phyloP scores from a whole-genome alignment of 1,140 invertebrate genomes.

The Ladona fulva region DNA sequence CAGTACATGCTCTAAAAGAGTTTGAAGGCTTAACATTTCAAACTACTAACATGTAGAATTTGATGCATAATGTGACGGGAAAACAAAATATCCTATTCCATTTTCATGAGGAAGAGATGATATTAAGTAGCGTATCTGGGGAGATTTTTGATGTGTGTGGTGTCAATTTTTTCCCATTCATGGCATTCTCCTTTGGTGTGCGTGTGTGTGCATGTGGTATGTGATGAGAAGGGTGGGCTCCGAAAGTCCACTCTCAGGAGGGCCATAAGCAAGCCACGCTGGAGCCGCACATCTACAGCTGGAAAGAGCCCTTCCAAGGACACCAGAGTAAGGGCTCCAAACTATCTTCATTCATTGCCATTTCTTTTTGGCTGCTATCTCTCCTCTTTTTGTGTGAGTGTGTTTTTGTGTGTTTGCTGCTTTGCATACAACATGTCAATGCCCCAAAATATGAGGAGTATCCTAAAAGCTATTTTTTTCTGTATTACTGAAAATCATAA shows the following conservation, averaged over 20 bases:
- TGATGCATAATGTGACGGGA: not conserved
- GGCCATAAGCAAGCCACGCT: not conserved
- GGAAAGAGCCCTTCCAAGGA: not conserved
- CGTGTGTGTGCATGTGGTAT: not conserved
- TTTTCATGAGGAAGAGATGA: not conserved
- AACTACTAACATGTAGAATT: not conserved
- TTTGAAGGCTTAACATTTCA: not conserved
- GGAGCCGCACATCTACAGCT: not conserved
- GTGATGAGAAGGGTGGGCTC: not conserved
- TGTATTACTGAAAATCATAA: too few species aligned
- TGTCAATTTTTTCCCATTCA: slow-evolving; percentile 10
- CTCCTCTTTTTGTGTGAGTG: not conserved
- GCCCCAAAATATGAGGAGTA: too few species aligned
- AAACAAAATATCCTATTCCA: not conserved
- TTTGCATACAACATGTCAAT: too few species aligned
- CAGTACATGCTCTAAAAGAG: not conserved
- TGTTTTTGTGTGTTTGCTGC: not conserved
- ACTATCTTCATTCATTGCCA: not conserved
- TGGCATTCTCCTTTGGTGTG: not conserved
- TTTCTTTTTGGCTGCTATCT: not conserved
- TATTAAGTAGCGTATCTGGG: not conserved
- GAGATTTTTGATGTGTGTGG: not conserved
- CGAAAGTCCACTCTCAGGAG: not conserved
- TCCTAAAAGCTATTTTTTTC: too few species aligned
- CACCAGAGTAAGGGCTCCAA: slow-evolving; percentile 6